Evolutionary conservation across 23 tunicate genomes (phyloP).

Genomic region (Halocynthia roretzi): DNA sequence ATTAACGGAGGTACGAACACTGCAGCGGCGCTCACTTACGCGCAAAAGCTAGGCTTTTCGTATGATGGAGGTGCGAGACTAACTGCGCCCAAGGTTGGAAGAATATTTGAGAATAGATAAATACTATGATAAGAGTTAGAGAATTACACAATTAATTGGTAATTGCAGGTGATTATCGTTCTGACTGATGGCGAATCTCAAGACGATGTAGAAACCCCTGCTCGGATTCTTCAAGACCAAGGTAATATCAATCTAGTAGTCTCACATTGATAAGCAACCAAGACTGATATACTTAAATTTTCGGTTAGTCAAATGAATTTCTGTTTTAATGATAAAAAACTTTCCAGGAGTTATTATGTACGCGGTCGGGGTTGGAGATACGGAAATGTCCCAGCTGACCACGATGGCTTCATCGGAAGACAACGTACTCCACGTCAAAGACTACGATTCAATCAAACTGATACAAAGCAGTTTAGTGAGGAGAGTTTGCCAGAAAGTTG

Average conservation of each 20-base stretch:
- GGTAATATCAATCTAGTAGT: conserved; percentile 1
- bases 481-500: conserved; percentile 50
- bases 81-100: conserved; percentile 55
- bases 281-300: too few relatives aligned
- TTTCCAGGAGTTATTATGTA: conserved; percentile 40
- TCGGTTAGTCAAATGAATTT: not conserved
- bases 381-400: conserved; percentile 29
- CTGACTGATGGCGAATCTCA: conserved; percentile 72
- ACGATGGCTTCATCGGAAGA: conserved; percentile 42
- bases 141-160: not conserved
- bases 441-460: conserved; percentile 41
- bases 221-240: conserved; percentile 27
- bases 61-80: conserved; percentile 37
- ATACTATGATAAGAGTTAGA: too few relatives aligned
- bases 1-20: conserved; percentile 48
- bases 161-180: conserved; percentile 58
- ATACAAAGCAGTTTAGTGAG: conserved; percentile 66
- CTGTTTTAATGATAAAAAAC: not conserved
- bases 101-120: not conserved
- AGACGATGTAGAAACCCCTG: conserved; percentile 45
- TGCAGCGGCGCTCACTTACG: conserved; percentile 64
- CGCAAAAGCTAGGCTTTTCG: conserved; percentile 44
- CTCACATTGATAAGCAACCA: not conserved
- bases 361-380: conserved; percentile 81
- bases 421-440: conserved; percentile 55